Percentiles rank a stretch among this genome's conserved stretches.
phyloP scores from a whole-genome alignment of 2,888 invertebrate species.

The Margaritifera margaritifera region DNA sequence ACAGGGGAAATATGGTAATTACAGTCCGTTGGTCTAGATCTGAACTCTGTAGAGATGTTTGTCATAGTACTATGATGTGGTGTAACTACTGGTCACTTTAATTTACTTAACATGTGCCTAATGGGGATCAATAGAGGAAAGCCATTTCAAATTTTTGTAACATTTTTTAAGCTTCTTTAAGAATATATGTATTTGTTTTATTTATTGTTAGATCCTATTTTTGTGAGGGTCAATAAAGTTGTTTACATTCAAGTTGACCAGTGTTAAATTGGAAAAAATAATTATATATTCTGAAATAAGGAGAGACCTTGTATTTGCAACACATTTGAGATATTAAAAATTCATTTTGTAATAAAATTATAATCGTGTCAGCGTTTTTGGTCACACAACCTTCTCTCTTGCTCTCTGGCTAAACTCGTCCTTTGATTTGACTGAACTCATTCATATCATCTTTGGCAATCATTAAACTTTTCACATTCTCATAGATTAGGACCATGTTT shows the following conservation, averaged over 20 bases:
- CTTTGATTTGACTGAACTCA: too few species aligned
- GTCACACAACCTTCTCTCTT: too few species aligned
- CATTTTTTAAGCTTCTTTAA: conserved; percentile 18
- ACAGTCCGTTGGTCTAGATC: not conserved
- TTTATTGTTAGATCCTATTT: conserved; percentile 23
- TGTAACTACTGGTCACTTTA: conserved; percentile 1
- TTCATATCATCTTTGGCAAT: too few species aligned
- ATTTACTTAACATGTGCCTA: conserved; percentile 16
- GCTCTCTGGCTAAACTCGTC: too few species aligned
- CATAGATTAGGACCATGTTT: too few species aligned
- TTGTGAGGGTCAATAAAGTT: conserved; percentile 4
- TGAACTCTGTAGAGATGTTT: conserved; percentile 2
- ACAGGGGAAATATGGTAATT: conserved; percentile 12
- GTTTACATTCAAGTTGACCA: conserved; percentile 7
- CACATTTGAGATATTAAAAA: conserved; percentile 38
- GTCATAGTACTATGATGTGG: conserved; percentile 3
- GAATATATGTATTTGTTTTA: conserved; percentile 29
- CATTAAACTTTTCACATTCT: too few species aligned
- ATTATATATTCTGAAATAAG: not conserved
- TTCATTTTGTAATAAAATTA: conserved; percentile 36
- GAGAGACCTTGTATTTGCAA: conserved; percentile 40
- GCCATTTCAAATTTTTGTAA: conserved; percentile 23
- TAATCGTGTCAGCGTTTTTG: not conserved
- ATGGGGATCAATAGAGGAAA: conserved; percentile 23
- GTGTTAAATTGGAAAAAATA: conserved; percentile 16